Percentiles rank a stretch among this genome's conserved stretches.
phyloP scores from a whole-genome alignment of 2,797 vertebrate species.

The Protosalanx chinensis region DNA sequence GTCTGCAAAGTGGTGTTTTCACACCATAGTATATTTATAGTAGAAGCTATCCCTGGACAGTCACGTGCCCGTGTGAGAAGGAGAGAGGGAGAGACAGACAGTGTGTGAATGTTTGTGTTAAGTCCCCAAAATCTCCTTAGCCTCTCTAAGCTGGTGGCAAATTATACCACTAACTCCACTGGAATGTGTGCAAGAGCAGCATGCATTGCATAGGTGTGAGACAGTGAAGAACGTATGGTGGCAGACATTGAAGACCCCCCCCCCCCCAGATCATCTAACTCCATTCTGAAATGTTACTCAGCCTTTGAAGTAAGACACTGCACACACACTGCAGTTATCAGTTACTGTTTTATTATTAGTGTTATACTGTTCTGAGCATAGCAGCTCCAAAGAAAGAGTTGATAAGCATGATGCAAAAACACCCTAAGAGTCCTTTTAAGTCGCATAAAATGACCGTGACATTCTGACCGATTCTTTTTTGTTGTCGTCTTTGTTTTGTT shows the following conservation, averaged over 20 bases:
- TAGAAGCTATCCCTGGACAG: not conserved
- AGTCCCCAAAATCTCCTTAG: not conserved
- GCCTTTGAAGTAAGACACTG: constrained; percentile 1
- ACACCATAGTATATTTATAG: not conserved
- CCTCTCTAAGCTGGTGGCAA: not conserved
- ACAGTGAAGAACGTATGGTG: not conserved
- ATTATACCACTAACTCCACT: not conserved
- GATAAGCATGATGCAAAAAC: constrained; percentile 85
- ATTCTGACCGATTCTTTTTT: constrained; percentile 74
- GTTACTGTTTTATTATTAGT: constrained; percentile 97
- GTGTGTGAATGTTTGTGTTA: constrained; percentile 4
- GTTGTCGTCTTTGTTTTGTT: constrained; percentile 77
- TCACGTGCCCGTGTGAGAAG: not conserved
- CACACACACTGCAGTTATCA: constrained; percentile 61
- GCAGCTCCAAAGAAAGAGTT: constrained; percentile 83
- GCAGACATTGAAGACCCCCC: no score
- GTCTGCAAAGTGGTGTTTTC: not conserved
- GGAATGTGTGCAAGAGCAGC: not conserved
- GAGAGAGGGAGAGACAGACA: constrained; percentile 3
- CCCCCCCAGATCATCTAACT: no score
- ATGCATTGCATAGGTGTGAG: not conserved
- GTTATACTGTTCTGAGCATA: constrained; percentile 84
- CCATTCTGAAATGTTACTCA: not conserved
- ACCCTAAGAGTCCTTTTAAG: constrained; percentile 76
- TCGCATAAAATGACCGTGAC: constrained; percentile 82